Evolutionary conservation across 2,113 vertebrate species (phyloP).

Genomic region (Ranitomeya imitator): DNA sequence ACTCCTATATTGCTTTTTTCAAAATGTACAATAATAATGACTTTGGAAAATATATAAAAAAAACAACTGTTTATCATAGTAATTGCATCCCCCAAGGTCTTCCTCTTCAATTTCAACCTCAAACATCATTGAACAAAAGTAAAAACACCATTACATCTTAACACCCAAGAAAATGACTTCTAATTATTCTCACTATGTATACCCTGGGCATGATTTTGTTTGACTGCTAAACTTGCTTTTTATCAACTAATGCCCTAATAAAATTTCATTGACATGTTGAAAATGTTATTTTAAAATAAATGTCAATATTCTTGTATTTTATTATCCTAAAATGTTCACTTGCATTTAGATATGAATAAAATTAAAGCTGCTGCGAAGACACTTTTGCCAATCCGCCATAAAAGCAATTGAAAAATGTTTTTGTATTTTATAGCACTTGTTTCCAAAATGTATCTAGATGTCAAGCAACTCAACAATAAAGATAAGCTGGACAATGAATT

Average conservation of each 20-base stretch:
- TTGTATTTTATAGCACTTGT: too few relatives aligned
- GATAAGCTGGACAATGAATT: too few relatives aligned
- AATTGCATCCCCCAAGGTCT: conserved; percentile 35
- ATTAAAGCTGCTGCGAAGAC: too few relatives aligned
- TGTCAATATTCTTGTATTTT: background rate
- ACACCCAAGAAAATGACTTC: conserved; percentile 12
- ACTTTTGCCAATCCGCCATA: too few relatives aligned
- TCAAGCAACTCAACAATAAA: too few relatives aligned
- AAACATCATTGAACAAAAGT: background rate
- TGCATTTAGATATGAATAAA: background rate
- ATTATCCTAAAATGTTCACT: background rate
- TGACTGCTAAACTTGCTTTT: background rate
- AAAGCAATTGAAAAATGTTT: too few relatives aligned
- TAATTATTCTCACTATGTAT: conserved; percentile 8
- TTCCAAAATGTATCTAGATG: too few relatives aligned
- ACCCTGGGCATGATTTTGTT: conserved; percentile 12
- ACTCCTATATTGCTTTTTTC: background rate
- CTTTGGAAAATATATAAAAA: background rate
- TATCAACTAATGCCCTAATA: background rate
- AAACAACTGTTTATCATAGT: background rate
- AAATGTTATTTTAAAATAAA: background rate
- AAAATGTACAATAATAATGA: background rate
- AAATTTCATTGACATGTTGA: background rate
- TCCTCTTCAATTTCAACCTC: background rate
- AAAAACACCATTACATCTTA: conserved; percentile 17